Evolutionary conservation across 2,888 invertebrate species (phyloP), one percentile per base, ranked within the genome.

Genomic region (Cephus nigrinus): DNA sequence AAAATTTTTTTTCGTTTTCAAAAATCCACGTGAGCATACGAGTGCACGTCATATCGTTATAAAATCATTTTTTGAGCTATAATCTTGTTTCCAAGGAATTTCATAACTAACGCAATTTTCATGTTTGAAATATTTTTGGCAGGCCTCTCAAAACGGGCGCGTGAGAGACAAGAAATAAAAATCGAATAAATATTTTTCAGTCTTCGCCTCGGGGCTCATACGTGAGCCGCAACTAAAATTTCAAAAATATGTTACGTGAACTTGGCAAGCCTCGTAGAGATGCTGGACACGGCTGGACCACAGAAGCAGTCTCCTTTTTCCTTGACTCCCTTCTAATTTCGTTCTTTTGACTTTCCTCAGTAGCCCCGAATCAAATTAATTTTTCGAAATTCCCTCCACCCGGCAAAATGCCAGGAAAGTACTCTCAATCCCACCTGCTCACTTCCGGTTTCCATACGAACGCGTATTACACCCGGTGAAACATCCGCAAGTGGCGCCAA

Each of bases 1-100:
- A 36, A 23, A 72, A 11, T 55, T 72, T 33, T 32, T 80, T 76
- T 31, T 77, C 75, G 76, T 77, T 68, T 40, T 75, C 69, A 35
- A 72, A 2, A 15, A 55, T 1, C 23, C 55, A 55, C 55, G 5
- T 23, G 9, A 55, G 0, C 55, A 9, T 55, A 55, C 23, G 23
- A 55, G 55, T 23, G 9, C 2, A 23, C 55, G 55, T 15, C 2
- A 2, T 23, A 55, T 23, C 9, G 55, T 55, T 23, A 2, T 23
- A 1, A 15, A 9, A 23, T 5, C 1, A 23, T 55, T 55, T 55
- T 55, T 23, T 55, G 23, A 55, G 23, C 23, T 23, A 23, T 5
- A 23, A 23, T 9, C 1, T 23, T 55, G 0, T 9, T 9, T 9
- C 9, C 23, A 23, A 55, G 55, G 23, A 55, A 55, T 55, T 55